Conservation (phyloP, 2,797 vertebrate genomes). For the Alfaro cultratus region DNA sequence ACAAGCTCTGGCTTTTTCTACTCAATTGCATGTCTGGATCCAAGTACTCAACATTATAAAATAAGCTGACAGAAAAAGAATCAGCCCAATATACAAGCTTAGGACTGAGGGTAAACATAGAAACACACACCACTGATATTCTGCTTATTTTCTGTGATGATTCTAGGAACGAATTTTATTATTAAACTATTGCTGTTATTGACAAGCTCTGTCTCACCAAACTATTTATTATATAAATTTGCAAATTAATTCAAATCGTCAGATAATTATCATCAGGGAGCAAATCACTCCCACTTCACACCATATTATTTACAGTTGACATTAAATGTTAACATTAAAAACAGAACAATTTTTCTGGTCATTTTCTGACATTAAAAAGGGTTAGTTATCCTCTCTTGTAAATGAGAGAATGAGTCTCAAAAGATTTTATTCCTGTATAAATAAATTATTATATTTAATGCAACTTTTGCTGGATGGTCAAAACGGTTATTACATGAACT, state of each 20-base stretch:
- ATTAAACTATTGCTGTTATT: slow-evolving; percentile 10
- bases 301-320: neutral
- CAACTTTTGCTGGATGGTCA: neutral
- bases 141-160: neutral
- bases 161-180: neutral
- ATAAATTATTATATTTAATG: neutral
- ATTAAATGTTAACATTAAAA: neutral
- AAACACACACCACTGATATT: neutral
- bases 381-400: neutral
- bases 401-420: too few species aligned
- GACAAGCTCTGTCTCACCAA: slow-evolving; percentile 39
- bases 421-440: too few species aligned
- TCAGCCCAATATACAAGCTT: slow-evolving; percentile 6
- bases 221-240: slow-evolving; percentile 42
- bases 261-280: neutral
- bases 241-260: neutral
- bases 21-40: slow-evolving; percentile 36
- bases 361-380: neutral
- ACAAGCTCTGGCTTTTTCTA: slow-evolving; percentile 19
- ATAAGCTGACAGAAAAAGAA: slow-evolving; percentile 27
- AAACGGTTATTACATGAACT: neutral
- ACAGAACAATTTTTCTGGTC: neutral
- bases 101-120: slow-evolving; percentile 3
- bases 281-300: neutral
- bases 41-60: slow-evolving; percentile 46